Percentiles rank a stretch among this genome's conserved stretches.
phyloP scores from a whole-genome alignment of 2,113 vertebrate species.

The Lynx canadensis region DNA sequence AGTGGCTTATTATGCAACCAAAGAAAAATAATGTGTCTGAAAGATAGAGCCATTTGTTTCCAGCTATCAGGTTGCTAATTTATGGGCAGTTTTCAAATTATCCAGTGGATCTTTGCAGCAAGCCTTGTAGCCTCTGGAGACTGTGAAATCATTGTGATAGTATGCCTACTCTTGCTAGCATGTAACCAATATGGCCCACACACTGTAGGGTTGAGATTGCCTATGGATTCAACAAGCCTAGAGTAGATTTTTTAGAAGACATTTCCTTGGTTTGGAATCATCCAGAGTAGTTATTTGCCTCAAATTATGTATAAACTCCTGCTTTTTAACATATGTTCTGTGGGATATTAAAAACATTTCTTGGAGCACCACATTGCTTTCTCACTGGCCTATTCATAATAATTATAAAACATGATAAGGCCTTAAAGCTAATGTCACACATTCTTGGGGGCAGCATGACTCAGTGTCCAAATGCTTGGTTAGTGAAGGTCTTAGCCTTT shows the following conservation, averaged over 20 bases:
- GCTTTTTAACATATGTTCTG: not conserved
- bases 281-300: not conserved
- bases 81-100: not conserved
- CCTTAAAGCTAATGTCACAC: not conserved
- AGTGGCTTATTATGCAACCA: slow-evolving; percentile 39
- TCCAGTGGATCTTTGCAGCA: not conserved
- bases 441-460: not conserved
- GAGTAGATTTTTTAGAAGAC: not conserved
- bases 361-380: not conserved
- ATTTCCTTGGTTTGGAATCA: not conserved
- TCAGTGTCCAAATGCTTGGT: not conserved
- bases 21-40: slow-evolving; percentile 15
- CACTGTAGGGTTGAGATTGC: not conserved
- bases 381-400: not conserved
- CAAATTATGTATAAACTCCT: not conserved
- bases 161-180: not conserved
- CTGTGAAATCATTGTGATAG: not conserved
- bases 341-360: not conserved
- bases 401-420: not conserved
- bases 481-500: not conserved
- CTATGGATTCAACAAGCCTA: not conserved
- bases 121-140: not conserved
- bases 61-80: not conserved
- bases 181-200: not conserved
- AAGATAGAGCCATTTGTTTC: slow-evolving; percentile 46